Percentiles rank a stretch among this genome's conserved stretches.
These are phyloP conservation scores for Phocoena phocoena DNA, from an alignment of 2,113 vertebrate genomes.

Conservation along the genomic window DNA sequence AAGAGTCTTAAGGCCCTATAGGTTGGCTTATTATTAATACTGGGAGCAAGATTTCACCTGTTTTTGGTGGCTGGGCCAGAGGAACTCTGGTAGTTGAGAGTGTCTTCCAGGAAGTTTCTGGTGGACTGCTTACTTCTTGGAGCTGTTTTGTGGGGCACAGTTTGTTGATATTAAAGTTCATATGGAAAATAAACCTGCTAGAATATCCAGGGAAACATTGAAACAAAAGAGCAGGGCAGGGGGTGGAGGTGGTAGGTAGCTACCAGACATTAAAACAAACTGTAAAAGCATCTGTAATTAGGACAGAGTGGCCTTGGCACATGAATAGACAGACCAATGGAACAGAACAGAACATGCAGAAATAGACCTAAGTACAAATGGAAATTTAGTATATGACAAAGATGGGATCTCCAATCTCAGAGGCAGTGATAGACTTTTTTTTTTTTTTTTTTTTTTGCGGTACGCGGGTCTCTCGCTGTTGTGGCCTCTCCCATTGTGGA, in stretches of 20 bases:
- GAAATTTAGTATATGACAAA: not conserved
- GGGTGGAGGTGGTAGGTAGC: too few species aligned
- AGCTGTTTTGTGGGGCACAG: not conserved
- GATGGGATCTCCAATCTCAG: not conserved
- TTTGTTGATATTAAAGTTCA: not conserved
- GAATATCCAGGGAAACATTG: not conserved
- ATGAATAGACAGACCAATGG: not conserved
- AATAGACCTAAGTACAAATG: not conserved
- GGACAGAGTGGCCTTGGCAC: not conserved
- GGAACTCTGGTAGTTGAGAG: not conserved
- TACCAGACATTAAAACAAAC: not conserved
- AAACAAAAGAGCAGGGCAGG: not conserved
- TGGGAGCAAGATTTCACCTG: not conserved
- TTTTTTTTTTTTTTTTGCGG: too few species aligned
- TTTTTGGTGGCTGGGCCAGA: not conserved
- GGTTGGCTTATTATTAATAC: not conserved
- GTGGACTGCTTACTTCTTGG: not conserved
- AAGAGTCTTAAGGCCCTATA: not conserved
- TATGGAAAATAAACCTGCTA: not conserved
- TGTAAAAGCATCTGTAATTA: not conserved
- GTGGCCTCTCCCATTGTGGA: too few species aligned
- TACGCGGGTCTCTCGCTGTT: too few species aligned
- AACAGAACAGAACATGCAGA: not conserved
- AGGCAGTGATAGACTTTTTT: not conserved
- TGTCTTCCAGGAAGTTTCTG: not conserved